Base-by-base conservation (phyloP, 2,113 vertebrate genomes). In the Paramisgurnus dabryanus region DNA sequence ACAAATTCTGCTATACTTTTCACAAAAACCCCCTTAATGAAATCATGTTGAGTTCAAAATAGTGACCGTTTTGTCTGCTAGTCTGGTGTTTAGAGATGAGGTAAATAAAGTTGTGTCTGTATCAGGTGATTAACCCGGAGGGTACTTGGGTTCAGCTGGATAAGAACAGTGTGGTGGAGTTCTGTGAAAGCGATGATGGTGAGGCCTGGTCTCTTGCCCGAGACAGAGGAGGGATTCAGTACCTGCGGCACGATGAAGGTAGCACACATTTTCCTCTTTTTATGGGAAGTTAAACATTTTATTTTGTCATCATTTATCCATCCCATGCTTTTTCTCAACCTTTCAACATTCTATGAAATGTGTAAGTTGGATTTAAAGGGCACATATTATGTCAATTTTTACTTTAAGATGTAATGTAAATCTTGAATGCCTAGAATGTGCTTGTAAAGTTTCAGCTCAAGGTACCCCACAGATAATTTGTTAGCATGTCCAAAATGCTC, bases 161-260 rank as follows among this genome's bases (percentile, higher is more conserved):
- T 94, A 98, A 98, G 93, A 98, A 96, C 95, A 99, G 97, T 91
- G 97, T 98, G 87, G 95, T 99, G 91, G 98, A 99, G 87, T 99
- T 98, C 93, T 99, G 98, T 94, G 98, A 99, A 92, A 99, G 95
- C 78, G 97, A 99, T 87, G 98, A 99, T 88, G 98, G 98, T 47
- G 98, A 99, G 86, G 98, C 97, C 1, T 99, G 98, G 98, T 99
- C 98, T 0, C 89, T 99, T 92, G 95, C 98, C 90, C 95, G 96
- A 93, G 97, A 98, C 93, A 93, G 94, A 89, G 96, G 97, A 81
- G 97, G 96, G 83, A 98, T 96, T 91, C 97, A 99, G 88, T 99
- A 99, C 87, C 96, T 99, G 47, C 96, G 95, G 58, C 96, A 99
- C 0, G 96, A 98, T 85, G 98, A 99, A 82, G 98, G 98, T 97